Base-by-base conservation (phyloP, 2,888 invertebrate genomes). In the Dusona sp. region DNA sequence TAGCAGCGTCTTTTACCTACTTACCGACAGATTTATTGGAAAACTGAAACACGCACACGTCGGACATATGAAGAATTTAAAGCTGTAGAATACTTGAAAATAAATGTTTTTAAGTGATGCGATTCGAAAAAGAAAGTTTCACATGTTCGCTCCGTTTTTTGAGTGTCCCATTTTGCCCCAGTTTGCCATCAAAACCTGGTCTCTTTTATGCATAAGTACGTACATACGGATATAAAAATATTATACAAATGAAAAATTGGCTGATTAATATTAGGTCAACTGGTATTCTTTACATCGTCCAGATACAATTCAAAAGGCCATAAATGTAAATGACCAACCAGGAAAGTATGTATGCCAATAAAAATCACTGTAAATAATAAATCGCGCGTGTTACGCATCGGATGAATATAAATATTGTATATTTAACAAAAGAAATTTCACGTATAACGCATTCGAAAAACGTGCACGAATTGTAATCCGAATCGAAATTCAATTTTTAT, bases 311-410 rank as follows among this genome's bases (percentile, higher is more conserved):
- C 16, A 29, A 25, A 64, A 45, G 8, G 45, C n/a, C 7, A 42
- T 33, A 45, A 33, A 54, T 45, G 25, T 61, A 64, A 29, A 75
- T 11, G 16, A 54, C n/a, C 13, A n/a, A 73, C 73, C 36, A 54
- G n/a, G 1, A 75, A 25, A 25, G n/a, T 22, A 29, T 75, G 25
- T 54, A 29, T 7, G 45, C 13, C 7, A 29, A 61, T 64, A 64
- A 75, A 42, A 45, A 29, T 75, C 25, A 74, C 19, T 42, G 13
- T 67, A 36, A 81, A 51, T 48, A 79, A 75, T 75, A 51, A 64
- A 61, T 79, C 70, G 51, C n/a, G 29, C 64, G 42, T 84, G 54
- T n/a, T 36, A 68, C 8, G 51, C 42, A 68, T 48, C 19, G 77
- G 7, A n/a, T 45, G 73, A 61, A 29, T 22, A 65, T 42, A 73